Evolutionary conservation across 1,140 invertebrate genomes (phyloP), one percentile per base, ranked within the genome.

Genomic region (Calliphora vicina): DNA sequence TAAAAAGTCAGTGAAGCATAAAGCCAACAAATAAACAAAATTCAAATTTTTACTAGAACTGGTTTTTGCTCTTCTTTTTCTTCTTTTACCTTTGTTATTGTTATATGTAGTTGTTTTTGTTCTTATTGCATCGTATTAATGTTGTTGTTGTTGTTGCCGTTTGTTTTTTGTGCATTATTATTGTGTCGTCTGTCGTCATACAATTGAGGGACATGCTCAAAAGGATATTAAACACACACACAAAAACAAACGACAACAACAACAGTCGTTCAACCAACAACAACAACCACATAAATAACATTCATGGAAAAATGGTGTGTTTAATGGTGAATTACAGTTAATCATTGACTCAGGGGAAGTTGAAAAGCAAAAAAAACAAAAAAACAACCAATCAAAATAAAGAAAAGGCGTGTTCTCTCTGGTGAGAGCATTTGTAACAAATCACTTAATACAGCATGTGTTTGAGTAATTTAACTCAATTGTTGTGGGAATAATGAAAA

Each of bases 1-100:
- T 43, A 45, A n/a, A 78, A 43, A 78, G 13, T 78, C 35, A 25
- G 6, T 78, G 35, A 78, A 78, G 74, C 74, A 78, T 20, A 43
- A 78, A 78, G 17, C 74, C 74, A 78, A 78, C 35, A 78, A 78
- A 78, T 78, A 78, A 78, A 78, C 74, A 78, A 78, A n/a, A 78
- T 43, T 78, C 74, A 43, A 78, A 42, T 29, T 76, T 78, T 78
- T 23, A 67, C 20, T 43, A 23, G 23, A 43, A 78, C 74, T 78
- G 74, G 74, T 78, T 78, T 78, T 78, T 76, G 35, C 17, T 35
- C n/a, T 35, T 57, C 3, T 57, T 13, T 57, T 57, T 13, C 13
- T 57, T 57, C 13, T 15, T n/a, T n/a, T 57, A 57, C 45, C 13
- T 57, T 15, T 57, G 13, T 57, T 57, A 1, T 57, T 57, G 15